These are phyloP conservation scores for Actinernus sp. DNA, from an alignment of 92 coral and sea anemone species.

Conservation along the genomic window DNA sequence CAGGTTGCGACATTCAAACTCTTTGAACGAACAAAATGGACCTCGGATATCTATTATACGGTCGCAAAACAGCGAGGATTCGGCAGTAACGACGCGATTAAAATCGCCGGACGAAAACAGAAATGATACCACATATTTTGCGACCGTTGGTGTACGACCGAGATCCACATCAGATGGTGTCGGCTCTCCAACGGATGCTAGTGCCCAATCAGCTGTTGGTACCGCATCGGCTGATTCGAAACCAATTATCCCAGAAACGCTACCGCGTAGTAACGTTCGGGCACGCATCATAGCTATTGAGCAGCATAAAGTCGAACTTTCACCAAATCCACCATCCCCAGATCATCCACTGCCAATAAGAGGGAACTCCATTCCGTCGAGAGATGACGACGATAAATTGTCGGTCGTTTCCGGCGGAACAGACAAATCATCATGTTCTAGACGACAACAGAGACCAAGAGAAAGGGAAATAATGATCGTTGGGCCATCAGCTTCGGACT, in stretches of 20 bases:
- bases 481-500: constrained; percentile 6
- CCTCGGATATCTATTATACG: not conserved
- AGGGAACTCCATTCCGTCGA: not conserved
- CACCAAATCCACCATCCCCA: constrained; percentile 9
- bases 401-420: constrained; percentile 4
- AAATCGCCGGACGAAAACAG: constrained; percentile 34
- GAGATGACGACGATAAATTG: constrained; percentile 10
- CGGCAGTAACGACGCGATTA: not conserved
- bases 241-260: too few species aligned
- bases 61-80: not conserved
- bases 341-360: constrained; percentile 7
- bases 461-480: constrained; percentile 43
- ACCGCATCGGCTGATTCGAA: not conserved
- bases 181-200: not conserved
- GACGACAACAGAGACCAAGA: not conserved
- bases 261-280: constrained; percentile 36
- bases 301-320: constrained; percentile 1
- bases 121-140: constrained; percentile 19
- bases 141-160: not conserved
- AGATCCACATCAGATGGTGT: not conserved
- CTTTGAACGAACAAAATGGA: not conserved
- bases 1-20: not conserved
- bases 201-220: not conserved
- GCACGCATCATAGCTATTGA: constrained; percentile 55
- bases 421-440: constrained; percentile 2